Evolutionary conservation across 2,888 invertebrate species (phyloP).

Genomic region (Spodoptera picta): DNA sequence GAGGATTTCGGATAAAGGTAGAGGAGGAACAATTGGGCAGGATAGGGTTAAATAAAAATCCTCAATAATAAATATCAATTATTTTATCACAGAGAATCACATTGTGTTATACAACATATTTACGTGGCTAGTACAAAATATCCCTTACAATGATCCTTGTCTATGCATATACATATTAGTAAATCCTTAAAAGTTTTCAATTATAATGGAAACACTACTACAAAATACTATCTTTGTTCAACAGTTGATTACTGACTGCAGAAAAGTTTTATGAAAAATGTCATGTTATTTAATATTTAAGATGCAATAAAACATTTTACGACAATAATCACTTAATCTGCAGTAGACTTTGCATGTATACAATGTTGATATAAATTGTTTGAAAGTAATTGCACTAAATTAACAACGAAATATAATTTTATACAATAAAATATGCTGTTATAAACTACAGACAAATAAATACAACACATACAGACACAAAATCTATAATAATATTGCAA

Average conservation of each 20-base stretch:
- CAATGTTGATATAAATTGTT: constrained; percentile 39
- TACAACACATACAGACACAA: constrained; percentile 47
- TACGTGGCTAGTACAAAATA: constrained; percentile 87
- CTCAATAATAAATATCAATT: constrained; percentile 84
- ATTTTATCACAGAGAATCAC: constrained; percentile 89
- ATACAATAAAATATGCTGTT: constrained; percentile 61
- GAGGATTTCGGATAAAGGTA: no score
- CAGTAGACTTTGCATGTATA: constrained; percentile 20
- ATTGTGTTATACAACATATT: constrained; percentile 88
- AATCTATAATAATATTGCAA: constrained; percentile 56
- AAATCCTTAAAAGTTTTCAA: constrained; percentile 62
- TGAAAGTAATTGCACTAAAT: constrained; percentile 72
- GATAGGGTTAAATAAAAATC: constrained; percentile 67
- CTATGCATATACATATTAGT: constrained; percentile 66
- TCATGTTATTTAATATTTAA: not conserved
- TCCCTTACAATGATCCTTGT: constrained; percentile 77
- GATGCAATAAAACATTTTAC: not conserved
- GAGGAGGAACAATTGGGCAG: no score
- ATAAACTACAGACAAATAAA: constrained; percentile 52
- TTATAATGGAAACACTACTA: constrained; percentile 73
- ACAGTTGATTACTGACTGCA: constrained; percentile 47
- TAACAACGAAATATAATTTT: constrained; percentile 65
- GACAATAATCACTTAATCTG: constrained; percentile 22
- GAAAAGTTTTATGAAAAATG: constrained; percentile 24
- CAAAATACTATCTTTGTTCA: constrained; percentile 74